phyloP scores from a whole-genome alignment of 2,113 vertebrate genomes.

The Cyprinodon brontotheroides region DNA sequence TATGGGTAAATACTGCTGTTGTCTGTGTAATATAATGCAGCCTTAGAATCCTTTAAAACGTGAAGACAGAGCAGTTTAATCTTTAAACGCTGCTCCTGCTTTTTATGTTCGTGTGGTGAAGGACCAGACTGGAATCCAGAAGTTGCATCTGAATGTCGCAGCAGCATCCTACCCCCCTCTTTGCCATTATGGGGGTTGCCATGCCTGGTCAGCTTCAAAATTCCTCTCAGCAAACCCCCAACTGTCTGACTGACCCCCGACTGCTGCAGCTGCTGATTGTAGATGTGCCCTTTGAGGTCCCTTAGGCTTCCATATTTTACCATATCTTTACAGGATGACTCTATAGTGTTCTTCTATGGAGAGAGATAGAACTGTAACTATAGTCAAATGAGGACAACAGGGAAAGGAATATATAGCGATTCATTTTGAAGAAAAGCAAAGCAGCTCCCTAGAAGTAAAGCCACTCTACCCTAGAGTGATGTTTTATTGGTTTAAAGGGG shows the following conservation, averaged over 20 bases:
- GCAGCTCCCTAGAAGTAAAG: constrained; percentile 1
- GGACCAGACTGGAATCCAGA: constrained; percentile 33
- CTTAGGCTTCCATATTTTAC: constrained; percentile 74
- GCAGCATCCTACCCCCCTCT: constrained; percentile 11
- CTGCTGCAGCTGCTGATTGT: constrained; percentile 45
- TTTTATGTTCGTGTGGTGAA: constrained; percentile 27
- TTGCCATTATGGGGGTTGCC: constrained; percentile 33
- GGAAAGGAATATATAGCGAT: background rate
- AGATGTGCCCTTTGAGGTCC: constrained; percentile 58
- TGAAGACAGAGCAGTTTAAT: constrained; percentile 3
- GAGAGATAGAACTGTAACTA: background rate
- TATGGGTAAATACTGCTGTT: no score
- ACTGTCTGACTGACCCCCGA: constrained; percentile 38
- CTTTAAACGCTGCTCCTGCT: constrained; percentile 27
- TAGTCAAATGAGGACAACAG: background rate
- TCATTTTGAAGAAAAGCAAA: background rate
- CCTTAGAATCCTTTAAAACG: constrained; percentile 26
- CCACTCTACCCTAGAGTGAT: constrained; percentile 1
- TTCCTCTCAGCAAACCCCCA: constrained; percentile 2
- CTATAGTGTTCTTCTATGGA: constrained; percentile 19
- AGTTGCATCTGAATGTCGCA: constrained; percentile 43
- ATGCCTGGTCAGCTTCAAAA: constrained; percentile 31
- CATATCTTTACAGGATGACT: constrained; percentile 69
- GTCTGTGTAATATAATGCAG: no score
- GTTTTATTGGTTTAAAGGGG: constrained; percentile 12